These are phyloP conservation scores for Poeciliopsis paucimaculata DNA, from an alignment of 2,797 vertebrate genomes.

Conservation along the genomic window DNA sequence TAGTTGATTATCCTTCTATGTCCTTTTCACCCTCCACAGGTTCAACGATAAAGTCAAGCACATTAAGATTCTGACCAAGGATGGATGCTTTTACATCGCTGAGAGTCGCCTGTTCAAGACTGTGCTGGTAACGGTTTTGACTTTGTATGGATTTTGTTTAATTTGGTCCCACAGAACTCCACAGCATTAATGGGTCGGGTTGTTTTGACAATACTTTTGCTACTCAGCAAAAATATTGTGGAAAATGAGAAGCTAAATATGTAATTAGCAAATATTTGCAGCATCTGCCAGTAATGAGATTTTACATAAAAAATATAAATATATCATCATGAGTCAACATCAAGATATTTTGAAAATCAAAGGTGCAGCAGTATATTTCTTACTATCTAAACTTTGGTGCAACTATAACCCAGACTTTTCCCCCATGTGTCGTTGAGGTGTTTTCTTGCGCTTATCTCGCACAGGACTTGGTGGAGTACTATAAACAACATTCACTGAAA, in stretches of 20 bases:
- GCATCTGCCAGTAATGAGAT: neutral
- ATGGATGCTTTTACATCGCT: slow-evolving; percentile 91
- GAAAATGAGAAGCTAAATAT: neutral
- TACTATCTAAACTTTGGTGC: no score
- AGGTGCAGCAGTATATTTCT: no score
- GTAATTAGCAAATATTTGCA: neutral
- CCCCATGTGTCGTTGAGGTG: slow-evolving; percentile 3
- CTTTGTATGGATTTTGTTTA: slow-evolving; percentile 35
- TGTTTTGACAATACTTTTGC: slow-evolving; percentile 29
- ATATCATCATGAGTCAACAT: neutral
- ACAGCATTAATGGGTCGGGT: slow-evolving; percentile 28
- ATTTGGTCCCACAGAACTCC: slow-evolving; percentile 12
- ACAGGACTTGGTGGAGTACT: slow-evolving; percentile 92
- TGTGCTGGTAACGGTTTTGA: slow-evolving; percentile 85
- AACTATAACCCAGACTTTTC: neutral
- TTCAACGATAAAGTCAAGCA: slow-evolving; percentile 95
- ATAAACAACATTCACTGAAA: slow-evolving; percentile 91
- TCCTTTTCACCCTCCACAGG: slow-evolving; percentile 88
- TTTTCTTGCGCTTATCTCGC: slow-evolving; percentile 36
- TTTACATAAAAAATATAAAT: neutral
- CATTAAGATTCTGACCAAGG: slow-evolving; percentile 97
- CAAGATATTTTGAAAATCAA: neutral
- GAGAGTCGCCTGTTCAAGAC: slow-evolving; percentile 94
- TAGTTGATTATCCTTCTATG: slow-evolving; percentile 81
- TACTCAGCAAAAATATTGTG: neutral